Evolutionary conservation across 23 tunicate genomes (phyloP).

Genomic region (Ascidia mentula): DNA sequence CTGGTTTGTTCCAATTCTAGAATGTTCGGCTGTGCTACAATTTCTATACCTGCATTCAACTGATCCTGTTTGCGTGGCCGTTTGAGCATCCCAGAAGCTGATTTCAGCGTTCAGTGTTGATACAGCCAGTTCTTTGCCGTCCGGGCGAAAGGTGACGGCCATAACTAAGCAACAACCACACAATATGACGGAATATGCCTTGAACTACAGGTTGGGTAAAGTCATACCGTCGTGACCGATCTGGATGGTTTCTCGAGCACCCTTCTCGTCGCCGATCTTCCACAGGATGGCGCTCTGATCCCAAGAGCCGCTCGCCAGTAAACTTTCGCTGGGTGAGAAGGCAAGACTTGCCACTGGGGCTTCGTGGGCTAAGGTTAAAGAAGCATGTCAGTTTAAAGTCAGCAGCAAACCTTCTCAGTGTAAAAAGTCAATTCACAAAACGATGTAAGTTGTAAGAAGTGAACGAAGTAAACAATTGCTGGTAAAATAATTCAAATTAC

Average conservation of each 20-base stretch:
- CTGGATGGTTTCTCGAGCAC: constrained; percentile 68
- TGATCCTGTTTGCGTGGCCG: constrained; percentile 47
- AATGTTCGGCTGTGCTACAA: no score
- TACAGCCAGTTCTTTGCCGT: constrained; percentile 78
- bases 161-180: constrained; percentile 40
- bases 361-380: constrained; percentile 45
- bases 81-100: constrained; percentile 71
- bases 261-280: constrained; percentile 76
- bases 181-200: no score
- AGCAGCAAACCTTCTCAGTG: no score
- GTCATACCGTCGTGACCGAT: constrained; percentile 74
- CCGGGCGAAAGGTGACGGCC: constrained; percentile 69
- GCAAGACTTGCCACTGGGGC: constrained; percentile 72
- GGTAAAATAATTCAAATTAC: no score
- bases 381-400: background rate
- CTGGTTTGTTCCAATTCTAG: no score
- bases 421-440: no score
- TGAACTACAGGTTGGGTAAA: no score
- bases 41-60: constrained; percentile 94
- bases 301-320: constrained; percentile 92
- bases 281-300: constrained; percentile 77
- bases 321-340: constrained; percentile 50
- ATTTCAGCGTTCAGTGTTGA: constrained; percentile 82
- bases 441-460: no score
- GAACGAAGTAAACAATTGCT: no score